phyloP scores from a whole-genome alignment of 2,888 invertebrate species.

The Sminthurinus aureus region DNA sequence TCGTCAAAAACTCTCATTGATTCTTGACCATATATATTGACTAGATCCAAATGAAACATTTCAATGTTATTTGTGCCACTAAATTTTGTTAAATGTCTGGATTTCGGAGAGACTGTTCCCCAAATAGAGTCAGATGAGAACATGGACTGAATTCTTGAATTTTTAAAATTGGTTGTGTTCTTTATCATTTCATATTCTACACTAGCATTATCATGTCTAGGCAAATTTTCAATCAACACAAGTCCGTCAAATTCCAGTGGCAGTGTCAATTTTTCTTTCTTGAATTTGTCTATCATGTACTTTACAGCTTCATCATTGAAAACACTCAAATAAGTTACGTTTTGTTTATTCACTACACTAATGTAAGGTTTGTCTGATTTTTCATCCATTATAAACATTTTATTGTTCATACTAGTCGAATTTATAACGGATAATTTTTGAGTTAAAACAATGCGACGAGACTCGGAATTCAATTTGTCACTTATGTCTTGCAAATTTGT shows the following conservation, averaged over 20 bases:
- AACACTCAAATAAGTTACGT: constrained; percentile 15
- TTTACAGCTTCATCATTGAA: not conserved
- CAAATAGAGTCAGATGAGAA: constrained; percentile 9
- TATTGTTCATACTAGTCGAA: not conserved
- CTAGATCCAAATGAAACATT: constrained; percentile 64
- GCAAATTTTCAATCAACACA: constrained; percentile 53
- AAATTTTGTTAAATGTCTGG: constrained; percentile 3
- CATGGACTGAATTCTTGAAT: constrained; percentile 24
- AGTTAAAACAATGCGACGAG: constrained; percentile 39
- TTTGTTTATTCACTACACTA: constrained; percentile 27
- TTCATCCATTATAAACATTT: constrained; percentile 20
- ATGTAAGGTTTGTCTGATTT: not conserved
- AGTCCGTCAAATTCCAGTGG: constrained; percentile 50
- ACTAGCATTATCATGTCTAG: constrained; percentile 47
- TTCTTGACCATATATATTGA: constrained; percentile 69
- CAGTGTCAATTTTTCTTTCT: constrained; percentile 11
- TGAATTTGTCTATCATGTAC: too few species aligned
- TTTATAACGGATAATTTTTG: constrained; percentile 40
- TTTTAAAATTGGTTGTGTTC: not conserved
- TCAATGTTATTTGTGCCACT: not conserved
- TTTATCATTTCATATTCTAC: not conserved
- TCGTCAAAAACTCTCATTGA: constrained; percentile 61
- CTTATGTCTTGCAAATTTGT: constrained; percentile 38
- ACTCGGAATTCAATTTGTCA: not conserved
- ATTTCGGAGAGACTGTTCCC: constrained; percentile 20